Percentiles rank a stretch among this genome's conserved stretches.
Evolutionary conservation across 2,888 invertebrate species (phyloP).

Genomic region (Plebejus anna): DNA sequence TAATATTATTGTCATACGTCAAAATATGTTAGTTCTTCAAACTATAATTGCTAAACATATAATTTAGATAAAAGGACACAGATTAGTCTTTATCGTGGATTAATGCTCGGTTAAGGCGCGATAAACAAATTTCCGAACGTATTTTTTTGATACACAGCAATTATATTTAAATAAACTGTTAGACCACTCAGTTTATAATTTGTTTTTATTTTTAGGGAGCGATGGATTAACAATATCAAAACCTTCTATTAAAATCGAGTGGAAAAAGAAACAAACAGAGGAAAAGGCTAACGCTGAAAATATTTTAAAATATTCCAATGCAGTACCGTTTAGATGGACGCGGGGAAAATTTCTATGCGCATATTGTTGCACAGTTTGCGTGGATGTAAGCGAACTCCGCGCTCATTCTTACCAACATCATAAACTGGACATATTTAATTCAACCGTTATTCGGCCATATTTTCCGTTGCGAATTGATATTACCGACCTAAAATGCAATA

Average conservation of each 20-base stretch:
- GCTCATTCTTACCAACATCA: constrained; percentile 48
- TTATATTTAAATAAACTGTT: constrained; percentile 3
- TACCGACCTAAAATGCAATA: constrained; percentile 49
- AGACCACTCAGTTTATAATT: constrained; percentile 10
- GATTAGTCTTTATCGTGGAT: too few species aligned
- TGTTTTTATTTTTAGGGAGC: constrained; percentile 56
- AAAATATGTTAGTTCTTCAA: too few species aligned
- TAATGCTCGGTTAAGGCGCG: neutral
- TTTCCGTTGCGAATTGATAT: constrained; percentile 61
- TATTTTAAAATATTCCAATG: constrained; percentile 58
- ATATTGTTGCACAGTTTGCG: constrained; percentile 50
- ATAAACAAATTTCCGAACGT: neutral
- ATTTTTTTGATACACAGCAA: neutral
- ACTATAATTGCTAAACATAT: too few species aligned
- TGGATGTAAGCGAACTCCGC: constrained; percentile 48
- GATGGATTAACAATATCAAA: constrained; percentile 39
- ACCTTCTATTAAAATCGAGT: constrained; percentile 44
- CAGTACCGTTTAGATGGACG: constrained; percentile 56
- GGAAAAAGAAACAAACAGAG: constrained; percentile 52
- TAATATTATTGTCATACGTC: too few species aligned
- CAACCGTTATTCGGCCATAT: constrained; percentile 47
- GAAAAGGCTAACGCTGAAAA: constrained; percentile 57
- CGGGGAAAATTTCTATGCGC: constrained; percentile 62
- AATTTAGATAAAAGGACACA: too few species aligned
- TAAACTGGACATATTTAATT: constrained; percentile 51